These are phyloP conservation scores for Amaurobius ferox DNA, from an alignment of 2,888 invertebrate genomes.

Conservation along the genomic window DNA sequence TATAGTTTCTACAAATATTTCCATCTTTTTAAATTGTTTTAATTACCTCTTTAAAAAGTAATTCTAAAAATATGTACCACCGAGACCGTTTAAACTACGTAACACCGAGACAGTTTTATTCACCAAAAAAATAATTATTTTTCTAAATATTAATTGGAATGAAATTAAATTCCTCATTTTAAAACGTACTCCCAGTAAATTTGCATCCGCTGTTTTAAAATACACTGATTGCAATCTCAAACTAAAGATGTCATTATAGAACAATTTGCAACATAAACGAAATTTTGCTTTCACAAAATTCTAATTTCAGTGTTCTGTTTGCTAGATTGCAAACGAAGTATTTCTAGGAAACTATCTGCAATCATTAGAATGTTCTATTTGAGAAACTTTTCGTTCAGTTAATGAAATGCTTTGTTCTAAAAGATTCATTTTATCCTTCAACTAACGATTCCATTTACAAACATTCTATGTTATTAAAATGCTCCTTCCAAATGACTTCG, in stretches of 20 bases:
- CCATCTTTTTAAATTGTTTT: too few relatives aligned
- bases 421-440: slow-evolving; percentile 11
- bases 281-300: slow-evolving; percentile 5
- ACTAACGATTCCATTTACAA: slow-evolving; percentile 18
- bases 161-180: neutral
- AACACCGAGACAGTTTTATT: too few relatives aligned
- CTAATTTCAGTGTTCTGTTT: slow-evolving; percentile 7
- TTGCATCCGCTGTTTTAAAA: neutral
- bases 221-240: slow-evolving; percentile 4
- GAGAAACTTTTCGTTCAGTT: slow-evolving; percentile 10
- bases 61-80: too few relatives aligned
- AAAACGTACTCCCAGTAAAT: neutral
- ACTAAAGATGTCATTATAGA: slow-evolving; percentile 8
- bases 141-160: neutral
- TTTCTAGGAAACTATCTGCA: slow-evolving; percentile 13
- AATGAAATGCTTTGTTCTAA: slow-evolving; percentile 13
- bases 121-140: too few relatives aligned
- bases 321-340: slow-evolving; percentile 5
- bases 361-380: slow-evolving; percentile 18
- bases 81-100: too few relatives aligned
- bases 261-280: slow-evolving; percentile 11
- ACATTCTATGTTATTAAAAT: slow-evolving; percentile 16
- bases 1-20: too few relatives aligned
- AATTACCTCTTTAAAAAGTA: too few relatives aligned
- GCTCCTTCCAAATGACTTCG: slow-evolving; percentile 12